Base-by-base conservation (phyloP, 1,140 invertebrate genomes). In the Zaprionus kolodkinae region DNA sequence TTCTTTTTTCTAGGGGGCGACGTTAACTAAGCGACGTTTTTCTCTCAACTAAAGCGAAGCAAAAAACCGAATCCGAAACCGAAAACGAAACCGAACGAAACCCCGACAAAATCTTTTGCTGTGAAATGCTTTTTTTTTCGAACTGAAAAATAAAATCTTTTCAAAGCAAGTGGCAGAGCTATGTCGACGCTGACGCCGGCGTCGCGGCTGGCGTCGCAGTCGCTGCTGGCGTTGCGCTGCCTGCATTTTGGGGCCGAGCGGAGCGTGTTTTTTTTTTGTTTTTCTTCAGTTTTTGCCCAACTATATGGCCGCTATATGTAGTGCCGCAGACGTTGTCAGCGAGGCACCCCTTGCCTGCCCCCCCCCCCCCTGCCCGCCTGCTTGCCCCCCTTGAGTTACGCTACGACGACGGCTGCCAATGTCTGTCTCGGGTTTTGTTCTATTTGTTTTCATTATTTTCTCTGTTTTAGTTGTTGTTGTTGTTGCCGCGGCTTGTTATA, bases 1-100 rank as follows among this genome's bases (percentile, higher is more conserved):
- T 76, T 21, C 21, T 82, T 79, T 82, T 79, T 78, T 77, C n/a
- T 45, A n/a, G 40, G 85, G 77, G 78, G 87, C 80, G 88, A 92
- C 91, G 91, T 92, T 92, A 88, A 91, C 91, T 82, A 92, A 92
- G 91, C 91, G 91, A 92, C 91, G 91, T 86, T 92, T 91, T 92
- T 92, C 91, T 92, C 91, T 92, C 91, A 92, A 92, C 91, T 92
- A 91, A 92, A 92, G 91, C 85, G 21, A 21, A 21, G 21, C 21
- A 21, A 88, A 89, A 86, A 90, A 83, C 74, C 72, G 66, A 88
- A 92, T 90, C 75, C 50, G 64, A 83, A 88, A 62, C 67, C 68
- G 54, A 72, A 70, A 92, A 7, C 33, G 33, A 35, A 33, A 35
- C 6, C 10, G 7, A 35, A 91, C 40, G 40, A 45, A 15, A 45